A percentile compares a stretch with the other conserved stretches of the same genome.
phyloP scores from a whole-genome alignment of 2,888 invertebrate species.

The Metacarcinus magister region DNA sequence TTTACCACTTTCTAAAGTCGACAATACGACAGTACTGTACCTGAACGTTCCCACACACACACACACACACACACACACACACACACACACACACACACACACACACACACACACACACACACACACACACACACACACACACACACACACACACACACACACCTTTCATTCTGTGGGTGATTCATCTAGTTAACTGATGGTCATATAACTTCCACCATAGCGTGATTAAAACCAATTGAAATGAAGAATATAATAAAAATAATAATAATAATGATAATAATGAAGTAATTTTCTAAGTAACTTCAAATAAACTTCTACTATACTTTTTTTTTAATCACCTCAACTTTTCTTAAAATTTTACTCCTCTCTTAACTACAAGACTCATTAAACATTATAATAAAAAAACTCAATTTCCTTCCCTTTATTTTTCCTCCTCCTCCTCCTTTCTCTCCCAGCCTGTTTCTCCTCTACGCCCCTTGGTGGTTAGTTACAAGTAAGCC shows the following conservation, averaged over 20 bases:
- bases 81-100: conserved; percentile 53
- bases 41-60: conserved; percentile 60
- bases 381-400: too few relatives aligned
- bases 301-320: not conserved
- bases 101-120: not conserved
- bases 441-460: not conserved
- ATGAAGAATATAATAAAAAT: too few relatives aligned
- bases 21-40: not conserved
- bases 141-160: not conserved
- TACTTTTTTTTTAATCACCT: conserved; percentile 23
- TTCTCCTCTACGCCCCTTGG: too few relatives aligned
- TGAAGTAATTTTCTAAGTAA: too few relatives aligned
- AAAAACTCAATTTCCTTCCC: not conserved
- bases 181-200: not conserved
- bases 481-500: not conserved
- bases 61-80: conserved; percentile 63
- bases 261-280: too few relatives aligned
- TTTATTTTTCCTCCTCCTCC: not conserved
- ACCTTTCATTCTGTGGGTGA: conserved; percentile 34
- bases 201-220: too few relatives aligned
- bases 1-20: not conserved
- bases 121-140: too few relatives aligned
- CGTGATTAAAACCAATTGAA: too few relatives aligned
- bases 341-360: conserved; percentile 60
- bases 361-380: too few relatives aligned